Evolutionary conservation across 2,888 invertebrate species (phyloP), one percentile per base, ranked within the genome.

Genomic region (Pimpla rufipes): DNA sequence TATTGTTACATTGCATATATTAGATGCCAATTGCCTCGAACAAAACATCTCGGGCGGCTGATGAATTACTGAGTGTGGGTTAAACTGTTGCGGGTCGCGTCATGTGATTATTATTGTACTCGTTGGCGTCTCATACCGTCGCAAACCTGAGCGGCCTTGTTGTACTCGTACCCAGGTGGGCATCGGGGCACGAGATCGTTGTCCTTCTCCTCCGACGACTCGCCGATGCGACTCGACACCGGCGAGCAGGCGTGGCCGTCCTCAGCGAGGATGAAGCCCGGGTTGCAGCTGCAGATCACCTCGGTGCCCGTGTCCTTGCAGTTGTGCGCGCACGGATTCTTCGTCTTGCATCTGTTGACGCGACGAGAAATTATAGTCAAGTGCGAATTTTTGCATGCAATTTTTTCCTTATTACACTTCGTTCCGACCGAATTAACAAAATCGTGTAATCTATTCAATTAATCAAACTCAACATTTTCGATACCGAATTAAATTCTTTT

Each of bases 251-350:
- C 95, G 82, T 94, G 95, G 68, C 95, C 95, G 90, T 97, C 97
- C 0, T 93, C 87, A 87, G 94, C 95, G 55, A 97, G 94, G 86
- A 95, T 94, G 90, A 95, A 97, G 0, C 97, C 97, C 84, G 95
- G 93, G 74, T 95, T 93, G 90, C 97, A 97, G 0, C 95, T 95
- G 91, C 97, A 97, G 86, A 95, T 95, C 1, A 97, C 94, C 0
- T 95, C 95, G 0, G 95, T 93, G 0, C 96, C 96, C 13, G 96
- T 96, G 89, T 97, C 96, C 2, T 94, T 94, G 90, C 97, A 97
- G 55, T 95, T 95, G 85, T 97, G 97, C 77, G 96, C 95, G 89
- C 97, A 97, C 0, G 96, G 96, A 90, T 97, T 97, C 8, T 94
- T 94, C 0, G 94, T 94, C 86, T 94, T 94, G 88, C 96, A 96